Evolutionary conservation across 2,888 invertebrate species (phyloP).

Genomic region (Platerodrilus igneus): DNA sequence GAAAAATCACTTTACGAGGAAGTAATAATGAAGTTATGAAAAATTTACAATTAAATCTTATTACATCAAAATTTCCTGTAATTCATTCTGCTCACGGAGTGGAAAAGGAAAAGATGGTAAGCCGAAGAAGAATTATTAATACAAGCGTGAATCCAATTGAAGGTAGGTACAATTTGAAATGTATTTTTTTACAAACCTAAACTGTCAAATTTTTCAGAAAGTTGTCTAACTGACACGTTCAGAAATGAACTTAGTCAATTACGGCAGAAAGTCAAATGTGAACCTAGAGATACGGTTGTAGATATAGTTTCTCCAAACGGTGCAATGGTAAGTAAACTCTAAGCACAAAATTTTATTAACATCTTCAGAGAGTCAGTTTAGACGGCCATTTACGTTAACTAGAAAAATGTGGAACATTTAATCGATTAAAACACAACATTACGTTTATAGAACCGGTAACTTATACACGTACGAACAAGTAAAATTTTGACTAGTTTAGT

Average conservation of each 20-base stretch:
- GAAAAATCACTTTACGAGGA: neutral
- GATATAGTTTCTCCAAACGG: conserved; percentile 32
- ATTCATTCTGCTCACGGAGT: conserved; percentile 1
- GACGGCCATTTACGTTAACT: too few species aligned
- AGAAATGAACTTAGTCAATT: conserved; percentile 19
- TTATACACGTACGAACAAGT: too few species aligned
- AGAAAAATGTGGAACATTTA: too few species aligned
- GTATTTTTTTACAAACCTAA: neutral
- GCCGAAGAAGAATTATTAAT: conserved; percentile 6
- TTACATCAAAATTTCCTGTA: conserved; percentile 13
- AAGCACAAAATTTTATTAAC: neutral
- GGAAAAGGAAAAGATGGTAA: neutral
- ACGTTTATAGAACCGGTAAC: too few species aligned
- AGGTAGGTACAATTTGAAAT: conserved; percentile 9
- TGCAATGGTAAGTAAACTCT: conserved; percentile 27
- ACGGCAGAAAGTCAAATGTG: conserved; percentile 33
- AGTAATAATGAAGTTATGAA: neutral
- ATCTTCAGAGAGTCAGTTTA: too few species aligned
- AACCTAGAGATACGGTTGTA: conserved; percentile 38
- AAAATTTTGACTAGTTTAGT: too few species aligned
- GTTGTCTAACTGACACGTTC: conserved; percentile 16
- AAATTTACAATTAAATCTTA: conserved; percentile 3
- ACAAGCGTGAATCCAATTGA: conserved; percentile 17
- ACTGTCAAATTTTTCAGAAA: conserved; percentile 14
- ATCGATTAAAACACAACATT: too few species aligned